These are phyloP conservation scores for Cynaeus angustus DNA, from an alignment of 2,888 invertebrate species.

Conservation along the genomic window DNA sequence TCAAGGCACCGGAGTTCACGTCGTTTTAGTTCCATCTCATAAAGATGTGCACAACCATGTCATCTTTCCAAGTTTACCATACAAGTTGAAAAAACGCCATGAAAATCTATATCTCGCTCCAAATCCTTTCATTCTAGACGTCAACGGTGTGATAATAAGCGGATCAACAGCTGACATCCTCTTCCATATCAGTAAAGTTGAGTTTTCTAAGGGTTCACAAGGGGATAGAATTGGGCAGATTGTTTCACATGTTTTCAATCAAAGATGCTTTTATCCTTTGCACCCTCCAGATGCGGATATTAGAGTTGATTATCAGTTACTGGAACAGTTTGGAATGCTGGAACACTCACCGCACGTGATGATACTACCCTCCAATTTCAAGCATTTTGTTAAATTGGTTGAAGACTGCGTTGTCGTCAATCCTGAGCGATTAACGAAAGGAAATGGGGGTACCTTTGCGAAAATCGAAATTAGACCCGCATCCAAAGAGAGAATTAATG, in stretches of 20 bases:
- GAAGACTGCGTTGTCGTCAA: constrained; percentile 88
- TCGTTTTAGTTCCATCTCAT: constrained; percentile 79
- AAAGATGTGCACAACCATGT: constrained; percentile 86
- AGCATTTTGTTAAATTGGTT: constrained; percentile 87
- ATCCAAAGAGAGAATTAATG: constrained; percentile 61
- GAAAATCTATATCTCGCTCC: constrained; percentile 81
- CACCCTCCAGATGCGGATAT: constrained; percentile 82
- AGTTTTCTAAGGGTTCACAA: constrained; percentile 54
- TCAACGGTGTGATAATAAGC: constrained; percentile 85
- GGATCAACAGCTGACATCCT: constrained; percentile 88
- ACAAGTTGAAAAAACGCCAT: constrained; percentile 74
- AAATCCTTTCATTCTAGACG: constrained; percentile 86
- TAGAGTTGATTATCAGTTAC: constrained; percentile 81
- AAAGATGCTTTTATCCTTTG: constrained; percentile 88
- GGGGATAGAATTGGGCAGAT: constrained; percentile 80
- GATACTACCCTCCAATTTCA: constrained; percentile 88
- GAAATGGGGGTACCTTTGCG: constrained; percentile 85
- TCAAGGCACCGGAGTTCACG: constrained; percentile 64
- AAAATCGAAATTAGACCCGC: constrained; percentile 76
- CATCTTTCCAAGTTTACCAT: constrained; percentile 90
- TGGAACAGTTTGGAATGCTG: constrained; percentile 82
- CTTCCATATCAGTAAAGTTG: constrained; percentile 82
- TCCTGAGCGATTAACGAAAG: constrained; percentile 88
- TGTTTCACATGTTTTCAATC: constrained; percentile 82
- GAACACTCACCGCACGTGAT: constrained; percentile 86